These are phyloP conservation scores for Mesoclemmys tuberculata DNA, from an alignment of 2,113 vertebrate species.

Conservation along the genomic window DNA sequence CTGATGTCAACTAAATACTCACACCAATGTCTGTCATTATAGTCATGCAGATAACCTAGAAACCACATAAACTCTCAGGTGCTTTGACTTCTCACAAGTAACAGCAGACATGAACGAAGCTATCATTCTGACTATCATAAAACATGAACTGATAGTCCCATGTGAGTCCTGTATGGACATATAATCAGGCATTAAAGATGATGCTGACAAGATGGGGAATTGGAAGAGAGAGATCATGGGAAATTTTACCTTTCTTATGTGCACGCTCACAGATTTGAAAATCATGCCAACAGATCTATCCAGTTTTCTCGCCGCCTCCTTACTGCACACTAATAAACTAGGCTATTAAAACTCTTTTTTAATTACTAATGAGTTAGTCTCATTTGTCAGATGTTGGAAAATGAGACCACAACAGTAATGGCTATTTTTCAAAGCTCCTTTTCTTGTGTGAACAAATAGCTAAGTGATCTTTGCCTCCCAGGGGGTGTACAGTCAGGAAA, in stretches of 20 bases:
- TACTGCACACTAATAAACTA: constrained; percentile 22
- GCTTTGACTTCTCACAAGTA: background rate
- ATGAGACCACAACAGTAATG: constrained; percentile 29
- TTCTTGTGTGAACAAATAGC: constrained; percentile 67
- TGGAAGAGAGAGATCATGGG: background rate
- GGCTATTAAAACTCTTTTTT: constrained; percentile 51
- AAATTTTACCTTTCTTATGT: constrained; percentile 31
- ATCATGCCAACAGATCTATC: background rate
- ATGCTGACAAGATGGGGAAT: background rate
- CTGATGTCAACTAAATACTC: accelerated
- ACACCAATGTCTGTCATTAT: background rate
- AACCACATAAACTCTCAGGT: background rate
- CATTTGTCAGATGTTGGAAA: constrained; percentile 67
- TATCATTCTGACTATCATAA: background rate
- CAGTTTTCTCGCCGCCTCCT: background rate
- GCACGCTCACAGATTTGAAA: background rate
- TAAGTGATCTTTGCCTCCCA: constrained; percentile 59
- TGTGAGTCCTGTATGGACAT: background rate
- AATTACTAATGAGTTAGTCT: constrained; percentile 66
- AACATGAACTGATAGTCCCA: background rate
- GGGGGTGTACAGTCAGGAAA: constrained; percentile 35
- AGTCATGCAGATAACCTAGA: background rate
- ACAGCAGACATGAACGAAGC: background rate
- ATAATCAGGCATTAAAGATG: background rate
- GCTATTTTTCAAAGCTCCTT: constrained; percentile 47